Base-by-base conservation (phyloP, 1,140 invertebrate genomes). In the Caenorhabditis remanei region DNA sequence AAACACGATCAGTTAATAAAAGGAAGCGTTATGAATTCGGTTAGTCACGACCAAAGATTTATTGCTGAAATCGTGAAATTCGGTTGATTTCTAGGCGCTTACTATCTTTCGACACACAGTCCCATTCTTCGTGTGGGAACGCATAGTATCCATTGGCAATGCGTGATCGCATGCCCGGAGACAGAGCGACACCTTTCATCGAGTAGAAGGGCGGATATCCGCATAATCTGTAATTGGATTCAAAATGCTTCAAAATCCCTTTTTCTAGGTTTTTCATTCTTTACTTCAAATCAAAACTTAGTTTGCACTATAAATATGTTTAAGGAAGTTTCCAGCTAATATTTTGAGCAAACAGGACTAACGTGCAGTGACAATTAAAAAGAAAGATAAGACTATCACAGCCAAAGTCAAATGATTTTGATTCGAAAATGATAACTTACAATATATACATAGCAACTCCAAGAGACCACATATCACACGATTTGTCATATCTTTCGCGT, bases 391-490 rank as follows among this genome's bases (percentile, higher is more conserved):
- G 67, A 43, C 24, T 67, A 19, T 85, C 32, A 32, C 6, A 40
- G 40, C 32, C 16, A 56, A 7, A 48, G 16, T 48, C 50, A 83
- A 83, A 55, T 61, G 11, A 65, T 32, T 65, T 65, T 32, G 16
- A 40, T 65, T 40, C 40, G 9, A 16, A 65, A 65, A 32, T 55
- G 50, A 63, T 24, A 88, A 95, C 95, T 95, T 94, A 96, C 95
- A 97, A 94, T 92, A 99, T 99, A 93, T 99, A 99, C 96, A 98
- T 98, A 83, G 98, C 98, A 65, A 99, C 97, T 67, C 97, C 97
- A 85, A 99, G 93, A 0, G 97, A 98, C 97, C 97, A 99, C 93
- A 99, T 97, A 94, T 99, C 98, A 94, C 98, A 99, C 87, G 96
- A 97, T 83, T 98, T 99, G 93, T 99, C 98, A 94, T 99, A 99